Percentiles rank a stretch among this genome's conserved stretches.
These are phyloP conservation scores for Amphipyra tragopoginis DNA, from an alignment of 2,888 invertebrate species.

Conservation along the genomic window DNA sequence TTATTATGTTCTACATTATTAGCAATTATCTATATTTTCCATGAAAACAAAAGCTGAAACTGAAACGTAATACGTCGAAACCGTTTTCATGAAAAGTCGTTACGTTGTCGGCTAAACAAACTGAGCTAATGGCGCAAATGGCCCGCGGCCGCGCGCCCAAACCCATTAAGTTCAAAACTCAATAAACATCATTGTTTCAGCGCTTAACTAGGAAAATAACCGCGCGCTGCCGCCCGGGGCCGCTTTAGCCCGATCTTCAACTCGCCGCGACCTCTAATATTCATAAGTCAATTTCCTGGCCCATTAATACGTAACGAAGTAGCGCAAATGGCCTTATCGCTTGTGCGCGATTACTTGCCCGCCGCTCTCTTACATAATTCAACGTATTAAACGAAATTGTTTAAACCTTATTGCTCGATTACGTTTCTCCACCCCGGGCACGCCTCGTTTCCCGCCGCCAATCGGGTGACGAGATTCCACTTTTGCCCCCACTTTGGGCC, in stretches of 20 bases:
- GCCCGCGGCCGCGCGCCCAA: conserved; percentile 77
- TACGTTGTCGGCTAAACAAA: conserved; percentile 68
- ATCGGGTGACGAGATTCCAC: conserved; percentile 70
- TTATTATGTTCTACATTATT: conserved; percentile 26
- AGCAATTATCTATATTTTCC: conserved; percentile 46
- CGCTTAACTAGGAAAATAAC: conserved; percentile 88
- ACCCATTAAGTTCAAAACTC: conserved; percentile 87
- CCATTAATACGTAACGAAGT: conserved; percentile 90
- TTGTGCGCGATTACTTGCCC: conserved; percentile 90
- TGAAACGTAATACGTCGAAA: conserved; percentile 43
- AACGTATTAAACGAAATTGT: conserved; percentile 91
- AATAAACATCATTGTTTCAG: conserved; percentile 87
- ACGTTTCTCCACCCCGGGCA: conserved; percentile 87
- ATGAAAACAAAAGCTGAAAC: conserved; percentile 45
- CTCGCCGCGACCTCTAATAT: conserved; percentile 88
- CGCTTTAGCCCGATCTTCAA: conserved; percentile 85
- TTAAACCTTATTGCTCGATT: conserved; percentile 91
- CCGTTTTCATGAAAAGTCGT: conserved; percentile 55
- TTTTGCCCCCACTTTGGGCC: conserved; percentile 65
- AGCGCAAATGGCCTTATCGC: conserved; percentile 90
- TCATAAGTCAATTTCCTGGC: conserved; percentile 90
- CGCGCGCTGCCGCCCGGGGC: conserved; percentile 79
- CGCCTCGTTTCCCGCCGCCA: conserved; percentile 86
- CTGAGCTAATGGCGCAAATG: conserved; percentile 82
- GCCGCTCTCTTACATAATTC: conserved; percentile 90